phyloP scores from a whole-genome alignment of 2,888 invertebrate species.

The Apodemia mormo region DNA sequence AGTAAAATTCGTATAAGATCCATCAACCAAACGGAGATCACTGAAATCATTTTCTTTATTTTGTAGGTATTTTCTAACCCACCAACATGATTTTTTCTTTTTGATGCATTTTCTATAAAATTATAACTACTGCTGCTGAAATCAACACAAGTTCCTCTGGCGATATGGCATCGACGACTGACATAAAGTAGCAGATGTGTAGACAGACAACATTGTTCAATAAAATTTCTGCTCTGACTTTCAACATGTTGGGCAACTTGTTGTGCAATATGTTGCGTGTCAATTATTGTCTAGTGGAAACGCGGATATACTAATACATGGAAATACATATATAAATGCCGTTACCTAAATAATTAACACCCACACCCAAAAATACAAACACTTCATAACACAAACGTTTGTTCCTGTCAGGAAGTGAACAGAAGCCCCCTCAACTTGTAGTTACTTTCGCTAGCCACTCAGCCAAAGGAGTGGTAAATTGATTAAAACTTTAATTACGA shows the following conservation, averaged over 20 bases:
- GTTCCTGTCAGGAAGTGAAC: too few species aligned
- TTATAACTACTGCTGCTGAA: conserved; percentile 28
- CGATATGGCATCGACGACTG: conserved; percentile 26
- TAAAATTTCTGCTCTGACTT: not conserved
- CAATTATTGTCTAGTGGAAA: not conserved
- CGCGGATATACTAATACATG: too few species aligned
- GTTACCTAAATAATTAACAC: too few species aligned
- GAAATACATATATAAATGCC: too few species aligned
- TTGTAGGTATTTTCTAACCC: conserved; percentile 27
- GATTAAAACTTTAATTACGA: too few species aligned
- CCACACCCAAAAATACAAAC: too few species aligned
- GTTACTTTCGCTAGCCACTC: too few species aligned
- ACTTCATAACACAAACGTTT: too few species aligned
- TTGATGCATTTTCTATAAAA: conserved; percentile 20
- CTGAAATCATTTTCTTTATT: conserved; percentile 29
- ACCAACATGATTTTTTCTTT: conserved; percentile 21
- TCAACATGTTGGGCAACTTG: not conserved
- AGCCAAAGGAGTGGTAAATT: too few species aligned
- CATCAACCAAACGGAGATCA: conserved; percentile 29
- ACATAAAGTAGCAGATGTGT: not conserved
- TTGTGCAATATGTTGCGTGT: not conserved
- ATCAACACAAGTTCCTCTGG: conserved; percentile 28
- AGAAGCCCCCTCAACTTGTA: too few species aligned
- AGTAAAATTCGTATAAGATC: conserved; percentile 27
- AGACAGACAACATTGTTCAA: conserved; percentile 13